Percentiles rank a stretch among this genome's conserved stretches.
Conservation (phyloP, 2,797 vertebrate species). For the Rhinatrema bivittatum region DNA sequence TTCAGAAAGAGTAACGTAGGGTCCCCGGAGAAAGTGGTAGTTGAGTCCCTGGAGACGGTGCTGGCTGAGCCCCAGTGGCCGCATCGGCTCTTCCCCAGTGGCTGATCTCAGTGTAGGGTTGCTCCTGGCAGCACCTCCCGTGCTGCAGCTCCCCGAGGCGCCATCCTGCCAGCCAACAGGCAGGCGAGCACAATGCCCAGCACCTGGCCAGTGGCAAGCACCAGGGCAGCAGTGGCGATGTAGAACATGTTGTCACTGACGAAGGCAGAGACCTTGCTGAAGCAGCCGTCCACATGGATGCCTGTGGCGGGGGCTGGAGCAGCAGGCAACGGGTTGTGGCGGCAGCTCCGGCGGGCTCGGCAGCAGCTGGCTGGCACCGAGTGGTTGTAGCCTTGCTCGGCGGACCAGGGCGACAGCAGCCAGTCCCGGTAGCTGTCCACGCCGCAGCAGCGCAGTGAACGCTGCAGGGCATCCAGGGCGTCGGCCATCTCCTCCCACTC, state of each 20-base stretch:
- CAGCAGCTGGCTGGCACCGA: constrained; percentile 83
- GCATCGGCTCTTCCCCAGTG: too few species aligned
- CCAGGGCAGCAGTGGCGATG: constrained; percentile 71
- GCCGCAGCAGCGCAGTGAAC: constrained; percentile 71
- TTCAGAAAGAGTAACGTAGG: background rate
- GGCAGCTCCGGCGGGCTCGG: constrained; percentile 60
- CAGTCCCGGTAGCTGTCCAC: constrained; percentile 78
- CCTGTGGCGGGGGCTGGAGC: too few species aligned
- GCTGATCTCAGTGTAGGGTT: constrained; percentile 4
- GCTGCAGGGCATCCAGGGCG: constrained; percentile 74
- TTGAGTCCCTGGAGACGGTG: background rate
- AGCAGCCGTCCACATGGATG: constrained; percentile 72
- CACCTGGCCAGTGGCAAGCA: constrained; percentile 65
- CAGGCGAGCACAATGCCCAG: constrained; percentile 70
- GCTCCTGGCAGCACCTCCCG: background rate
- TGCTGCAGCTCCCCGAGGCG: background rate
- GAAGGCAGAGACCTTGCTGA: constrained; percentile 70
- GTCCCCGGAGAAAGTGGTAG: background rate
- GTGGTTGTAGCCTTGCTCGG: constrained; percentile 43
- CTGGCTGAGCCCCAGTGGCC: background rate
- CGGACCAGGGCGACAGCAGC: constrained; percentile 70
- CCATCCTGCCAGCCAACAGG: constrained; percentile 63
- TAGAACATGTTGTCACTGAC: constrained; percentile 73
- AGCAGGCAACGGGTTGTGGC: constrained; percentile 51
- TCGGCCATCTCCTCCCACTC: constrained; percentile 70